These are phyloP conservation scores for Peromyscus leucopus DNA, from an alignment of 2,113 vertebrate genomes.

Conservation along the genomic window DNA sequence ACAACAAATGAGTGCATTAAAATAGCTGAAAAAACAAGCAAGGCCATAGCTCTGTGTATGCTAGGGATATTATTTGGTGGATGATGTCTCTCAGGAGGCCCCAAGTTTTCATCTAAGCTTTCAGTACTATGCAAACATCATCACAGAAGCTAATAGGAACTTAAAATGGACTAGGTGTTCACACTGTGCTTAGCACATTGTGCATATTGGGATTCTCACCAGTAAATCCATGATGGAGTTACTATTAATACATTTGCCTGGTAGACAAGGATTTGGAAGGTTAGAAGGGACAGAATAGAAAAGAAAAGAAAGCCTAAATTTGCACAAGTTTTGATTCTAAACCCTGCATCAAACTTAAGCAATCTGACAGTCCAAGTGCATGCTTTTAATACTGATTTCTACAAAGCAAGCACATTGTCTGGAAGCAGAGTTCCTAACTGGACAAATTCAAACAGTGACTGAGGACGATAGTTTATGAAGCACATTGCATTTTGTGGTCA, in stretches of 20 bases:
- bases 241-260: background rate
- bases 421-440: background rate
- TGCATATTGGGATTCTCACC: background rate
- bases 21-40: constrained; percentile 19
- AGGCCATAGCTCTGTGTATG: background rate
- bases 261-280: background rate
- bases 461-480: fast-evolving
- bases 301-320: background rate
- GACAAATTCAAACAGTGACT: background rate
- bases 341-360: background rate
- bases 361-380: fast-evolving
- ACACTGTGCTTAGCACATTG: background rate
- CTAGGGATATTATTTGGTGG: background rate
- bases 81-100: background rate
- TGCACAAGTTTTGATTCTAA: background rate
- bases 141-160: constrained; percentile 4
- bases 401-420: background rate
- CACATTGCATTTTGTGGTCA: background rate
- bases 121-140: constrained; percentile 16
- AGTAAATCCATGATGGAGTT: background rate
- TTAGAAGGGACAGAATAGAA: background rate
- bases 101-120: constrained; percentile 24
- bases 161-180: background rate
- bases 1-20: constrained; percentile 58
- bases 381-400: background rate